Base-by-base conservation (phyloP, 2,888 invertebrate species). In the Adineta ricciae region DNA sequence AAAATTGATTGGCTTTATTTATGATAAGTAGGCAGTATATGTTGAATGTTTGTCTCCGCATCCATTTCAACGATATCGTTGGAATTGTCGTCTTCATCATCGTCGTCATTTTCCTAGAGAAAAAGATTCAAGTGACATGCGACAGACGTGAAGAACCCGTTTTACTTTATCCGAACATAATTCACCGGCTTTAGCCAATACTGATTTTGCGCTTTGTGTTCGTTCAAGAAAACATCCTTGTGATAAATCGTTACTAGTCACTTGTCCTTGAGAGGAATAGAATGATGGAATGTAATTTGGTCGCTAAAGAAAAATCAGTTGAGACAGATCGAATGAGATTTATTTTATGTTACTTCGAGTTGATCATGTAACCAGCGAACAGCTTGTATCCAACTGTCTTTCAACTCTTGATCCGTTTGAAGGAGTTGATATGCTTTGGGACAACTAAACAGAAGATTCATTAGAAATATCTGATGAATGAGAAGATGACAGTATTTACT, bases 351-450 rank as follows among this genome's bases (percentile, higher is more conserved):
- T 64, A 64, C 46, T 83, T 97, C 96, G 87, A 97, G 92, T 91
- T 97, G 97, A 90, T 96, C 96, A 90, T 96, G 95, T 88, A 97
- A 93, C 97, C 97, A 97, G 88, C 94, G 94, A 4, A 96, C 95
- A 86, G 96, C 95, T 89, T 93, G 93, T 49, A 93, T 92, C 96
- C 96, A 97, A 89, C 95, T 94, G 84, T 94, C 93, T 88, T 94
- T 93, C 88, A 96, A 92, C 88, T 95, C 94, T 4, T 93, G 92
- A 90, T 94, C 93, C 89, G 94, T 93, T 88, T 96, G 92, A 91
- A 96, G 93, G 89, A 94, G 93, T 88, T 94, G 93, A 41, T 95
- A 95, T 86, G 93, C 92, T 72, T 89, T 88, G 85, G 93, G 93
- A 90, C 95, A 95, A 83, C 90, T 90, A 64, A 64, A 64, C 32